Evolutionary conservation across 1,140 invertebrate species (phyloP).

Genomic region (Pseudobourletiella spinata): DNA sequence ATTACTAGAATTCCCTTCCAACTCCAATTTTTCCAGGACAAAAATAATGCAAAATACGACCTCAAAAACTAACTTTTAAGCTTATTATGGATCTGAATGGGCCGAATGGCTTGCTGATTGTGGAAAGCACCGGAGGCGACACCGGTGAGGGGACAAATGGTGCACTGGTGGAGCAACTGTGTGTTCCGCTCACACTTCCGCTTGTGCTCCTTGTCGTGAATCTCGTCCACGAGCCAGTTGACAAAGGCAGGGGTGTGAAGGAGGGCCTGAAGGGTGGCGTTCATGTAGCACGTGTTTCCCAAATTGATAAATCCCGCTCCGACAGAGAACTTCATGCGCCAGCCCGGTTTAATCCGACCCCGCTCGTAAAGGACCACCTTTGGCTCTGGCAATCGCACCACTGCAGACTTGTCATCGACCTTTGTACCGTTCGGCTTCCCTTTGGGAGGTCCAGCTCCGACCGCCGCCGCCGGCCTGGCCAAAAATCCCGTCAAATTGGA

Average conservation of each 20-base stretch:
- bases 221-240: constrained; percentile 64
- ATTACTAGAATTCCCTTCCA: not conserved
- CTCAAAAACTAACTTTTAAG: constrained; percentile 47
- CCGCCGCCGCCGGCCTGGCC: not conserved
- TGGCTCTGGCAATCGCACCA: constrained; percentile 56
- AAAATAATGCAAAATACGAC: not conserved
- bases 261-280: constrained; percentile 75
- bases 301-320: constrained; percentile 86
- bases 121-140: constrained; percentile 57
- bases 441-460: not conserved
- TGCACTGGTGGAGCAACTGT: constrained; percentile 46
- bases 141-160: constrained; percentile 72
- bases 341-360: constrained; percentile 69
- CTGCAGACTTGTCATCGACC: not conserved
- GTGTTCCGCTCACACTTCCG: constrained; percentile 55
- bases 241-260: constrained; percentile 80
- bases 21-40: not conserved
- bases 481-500: not conserved
- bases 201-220: constrained; percentile 57
- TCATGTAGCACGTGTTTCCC: constrained; percentile 93
- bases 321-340: constrained; percentile 55
- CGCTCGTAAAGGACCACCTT: constrained; percentile 63
- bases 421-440: not conserved
- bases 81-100: constrained; percentile 51
- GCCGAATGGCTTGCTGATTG: constrained; percentile 57